These are phyloP conservation scores for Ursus arctos DNA, from an alignment of 2,113 vertebrate species.

Conservation along the genomic window DNA sequence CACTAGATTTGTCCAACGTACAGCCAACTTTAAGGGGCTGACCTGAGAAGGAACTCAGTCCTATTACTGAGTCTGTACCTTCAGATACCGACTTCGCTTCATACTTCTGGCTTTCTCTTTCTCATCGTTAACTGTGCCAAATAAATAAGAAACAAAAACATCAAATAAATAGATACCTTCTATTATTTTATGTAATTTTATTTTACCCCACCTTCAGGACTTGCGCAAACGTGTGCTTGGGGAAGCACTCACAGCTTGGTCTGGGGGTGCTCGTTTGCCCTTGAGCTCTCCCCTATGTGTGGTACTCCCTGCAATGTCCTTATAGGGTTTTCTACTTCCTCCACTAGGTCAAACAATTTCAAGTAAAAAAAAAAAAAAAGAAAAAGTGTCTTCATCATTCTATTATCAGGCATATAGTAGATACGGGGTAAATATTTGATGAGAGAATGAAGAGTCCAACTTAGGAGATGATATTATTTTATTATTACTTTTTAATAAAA, in stretches of 20 bases:
- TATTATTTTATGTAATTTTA: background rate
- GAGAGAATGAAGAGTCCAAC: background rate
- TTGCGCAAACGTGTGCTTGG: background rate
- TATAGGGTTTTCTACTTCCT: background rate
- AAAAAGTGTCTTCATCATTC: too few relatives aligned
- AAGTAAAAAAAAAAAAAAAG: background rate
- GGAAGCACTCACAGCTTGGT: too few relatives aligned
- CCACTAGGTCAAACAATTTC: background rate
- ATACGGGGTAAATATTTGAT: background rate
- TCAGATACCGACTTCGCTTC: background rate
- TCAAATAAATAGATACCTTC: background rate
- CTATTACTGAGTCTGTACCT: background rate
- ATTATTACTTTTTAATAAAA: background rate
- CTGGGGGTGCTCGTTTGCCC: background rate
- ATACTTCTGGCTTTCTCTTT: background rate
- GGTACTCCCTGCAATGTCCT: background rate
- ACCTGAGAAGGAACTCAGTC: background rate
- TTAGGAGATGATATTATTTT: background rate
- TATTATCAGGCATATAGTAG: background rate
- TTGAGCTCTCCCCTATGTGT: background rate
- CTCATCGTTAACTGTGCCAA: background rate
- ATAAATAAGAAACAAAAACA: background rate
- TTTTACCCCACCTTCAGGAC: background rate
- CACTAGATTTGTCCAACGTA: background rate
- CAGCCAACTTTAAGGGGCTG: background rate